phyloP scores from a whole-genome alignment of 2,888 invertebrate genomes.

The Plebejus anna region DNA sequence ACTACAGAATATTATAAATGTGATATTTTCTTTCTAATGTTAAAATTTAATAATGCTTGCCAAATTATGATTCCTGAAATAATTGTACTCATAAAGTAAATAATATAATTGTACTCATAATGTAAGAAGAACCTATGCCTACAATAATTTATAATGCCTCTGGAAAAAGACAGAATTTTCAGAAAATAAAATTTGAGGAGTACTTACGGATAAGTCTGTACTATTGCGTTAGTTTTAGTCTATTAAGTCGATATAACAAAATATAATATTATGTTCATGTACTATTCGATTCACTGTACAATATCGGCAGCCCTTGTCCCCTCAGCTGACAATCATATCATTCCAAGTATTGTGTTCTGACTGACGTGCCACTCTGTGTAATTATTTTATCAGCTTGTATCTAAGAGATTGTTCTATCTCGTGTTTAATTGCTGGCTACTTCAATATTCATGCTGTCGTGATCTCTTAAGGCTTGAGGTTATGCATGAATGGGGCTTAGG shows the following conservation, averaged over 20 bases:
- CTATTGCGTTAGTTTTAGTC: no score
- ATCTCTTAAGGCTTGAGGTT: not conserved
- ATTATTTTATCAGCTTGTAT: slow-evolving; percentile 23
- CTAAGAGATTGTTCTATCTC: slow-evolving; percentile 4
- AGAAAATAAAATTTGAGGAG: no score
- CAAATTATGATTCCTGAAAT: no score
- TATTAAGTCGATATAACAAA: no score
- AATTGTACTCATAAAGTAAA: no score
- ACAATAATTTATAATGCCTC: no score
- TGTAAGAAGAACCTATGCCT: no score
- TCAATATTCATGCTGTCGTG: slow-evolving; percentile 3
- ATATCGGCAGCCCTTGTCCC: slow-evolving; percentile 14
- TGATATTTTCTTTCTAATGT: not conserved
- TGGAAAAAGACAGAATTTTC: no score
- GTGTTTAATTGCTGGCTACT: slow-evolving; percentile 6
- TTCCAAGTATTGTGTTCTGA: slow-evolving; percentile 9
- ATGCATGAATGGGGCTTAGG: not conserved
- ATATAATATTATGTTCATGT: not conserved
- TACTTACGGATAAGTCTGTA: no score
- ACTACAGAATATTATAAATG: no score
- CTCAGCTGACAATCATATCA: slow-evolving; percentile 14
- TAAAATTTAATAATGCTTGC: not conserved
- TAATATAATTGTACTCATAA: no score
- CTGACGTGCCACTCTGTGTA: not conserved
- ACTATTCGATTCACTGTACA: not conserved